Conservation (phyloP, 2,113 vertebrate species). For the Tenrec ecaudatus region DNA sequence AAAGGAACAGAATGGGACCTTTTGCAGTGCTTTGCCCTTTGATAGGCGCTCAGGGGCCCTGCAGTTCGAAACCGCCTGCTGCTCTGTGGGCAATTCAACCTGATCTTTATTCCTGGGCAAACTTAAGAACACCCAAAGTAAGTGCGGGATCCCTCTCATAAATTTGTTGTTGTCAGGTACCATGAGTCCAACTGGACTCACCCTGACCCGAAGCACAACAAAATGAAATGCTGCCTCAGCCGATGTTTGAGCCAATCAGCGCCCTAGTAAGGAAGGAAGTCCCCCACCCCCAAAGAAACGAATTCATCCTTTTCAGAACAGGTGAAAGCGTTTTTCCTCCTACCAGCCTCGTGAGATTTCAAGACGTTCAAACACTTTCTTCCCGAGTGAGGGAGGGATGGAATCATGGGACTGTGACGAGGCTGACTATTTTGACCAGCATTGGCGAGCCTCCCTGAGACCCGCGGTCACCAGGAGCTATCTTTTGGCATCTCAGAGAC, state of each 20-base stretch:
- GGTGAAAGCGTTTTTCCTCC: neutral
- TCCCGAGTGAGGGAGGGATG: neutral
- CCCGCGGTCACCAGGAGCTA: neutral
- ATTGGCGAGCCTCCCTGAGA: neutral
- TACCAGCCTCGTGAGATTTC: neutral
- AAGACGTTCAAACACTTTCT: neutral
- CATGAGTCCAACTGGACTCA: neutral
- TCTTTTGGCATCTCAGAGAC: neutral
- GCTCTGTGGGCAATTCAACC: slow-evolving; percentile 34
- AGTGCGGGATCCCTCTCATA: slow-evolving; percentile 17
- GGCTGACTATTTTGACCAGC: neutral
- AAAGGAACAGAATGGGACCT: neutral
- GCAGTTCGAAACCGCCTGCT: too few relatives aligned
- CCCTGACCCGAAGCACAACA: neutral
- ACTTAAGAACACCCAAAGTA: neutral
- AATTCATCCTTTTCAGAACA: neutral
- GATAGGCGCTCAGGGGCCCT: neutral
- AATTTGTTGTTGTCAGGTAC: neutral
- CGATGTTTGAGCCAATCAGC: neutral
- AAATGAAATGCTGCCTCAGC: neutral
- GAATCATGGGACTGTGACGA: neutral
- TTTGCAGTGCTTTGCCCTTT: neutral
- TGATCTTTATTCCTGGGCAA: slow-evolving; percentile 48
- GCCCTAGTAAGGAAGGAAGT: slow-evolving; percentile 7
- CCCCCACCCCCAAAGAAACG: neutral